A percentile compares a stretch with the other conserved stretches of the same genome.
phyloP scores from a whole-genome alignment of 1,140 invertebrate genomes.

The Drosophila gunungcola region DNA sequence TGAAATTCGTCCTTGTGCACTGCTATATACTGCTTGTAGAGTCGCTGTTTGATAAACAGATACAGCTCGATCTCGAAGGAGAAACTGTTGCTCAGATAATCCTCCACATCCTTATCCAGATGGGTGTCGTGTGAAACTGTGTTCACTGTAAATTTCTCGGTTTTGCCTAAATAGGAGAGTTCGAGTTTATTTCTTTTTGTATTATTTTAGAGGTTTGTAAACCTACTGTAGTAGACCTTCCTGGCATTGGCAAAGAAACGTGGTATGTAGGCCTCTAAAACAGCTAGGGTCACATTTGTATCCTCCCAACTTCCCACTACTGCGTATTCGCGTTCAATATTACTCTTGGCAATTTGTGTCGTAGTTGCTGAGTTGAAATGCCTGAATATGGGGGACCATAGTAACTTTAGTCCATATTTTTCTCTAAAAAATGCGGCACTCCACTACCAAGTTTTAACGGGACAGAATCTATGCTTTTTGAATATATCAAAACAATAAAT shows the following conservation, averaged over 20 bases:
- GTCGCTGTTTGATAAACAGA: constrained; percentile 93
- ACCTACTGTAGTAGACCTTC: constrained; percentile 74
- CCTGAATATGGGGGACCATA: constrained; percentile 83
- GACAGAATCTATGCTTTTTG: neutral
- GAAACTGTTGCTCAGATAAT: constrained; percentile 65
- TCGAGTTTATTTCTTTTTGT: neutral
- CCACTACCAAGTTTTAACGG: constrained; percentile 8
- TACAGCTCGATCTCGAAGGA: constrained; percentile 93
- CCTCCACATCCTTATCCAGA: constrained; percentile 70
- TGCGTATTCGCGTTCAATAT: constrained; percentile 93
- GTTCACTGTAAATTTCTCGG: constrained; percentile 89
- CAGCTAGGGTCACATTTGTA: constrained; percentile 92
- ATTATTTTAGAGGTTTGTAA: too few species aligned
- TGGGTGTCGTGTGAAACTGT: constrained; percentile 59
- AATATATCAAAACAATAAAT: too few species aligned
- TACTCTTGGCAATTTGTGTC: constrained; percentile 91
- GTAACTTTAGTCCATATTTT: neutral
- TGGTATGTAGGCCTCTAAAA: constrained; percentile 93
- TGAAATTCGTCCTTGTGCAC: constrained; percentile 85
- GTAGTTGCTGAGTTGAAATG: constrained; percentile 93
- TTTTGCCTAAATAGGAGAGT: constrained; percentile 87
- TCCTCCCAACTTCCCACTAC: constrained; percentile 95
- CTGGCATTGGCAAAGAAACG: constrained; percentile 92
- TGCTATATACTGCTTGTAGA: constrained; percentile 92
- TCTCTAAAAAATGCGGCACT: constrained; percentile 31